phyloP scores from a whole-genome alignment of 2,113 vertebrate genomes.

The Gymnogyps californianus region DNA sequence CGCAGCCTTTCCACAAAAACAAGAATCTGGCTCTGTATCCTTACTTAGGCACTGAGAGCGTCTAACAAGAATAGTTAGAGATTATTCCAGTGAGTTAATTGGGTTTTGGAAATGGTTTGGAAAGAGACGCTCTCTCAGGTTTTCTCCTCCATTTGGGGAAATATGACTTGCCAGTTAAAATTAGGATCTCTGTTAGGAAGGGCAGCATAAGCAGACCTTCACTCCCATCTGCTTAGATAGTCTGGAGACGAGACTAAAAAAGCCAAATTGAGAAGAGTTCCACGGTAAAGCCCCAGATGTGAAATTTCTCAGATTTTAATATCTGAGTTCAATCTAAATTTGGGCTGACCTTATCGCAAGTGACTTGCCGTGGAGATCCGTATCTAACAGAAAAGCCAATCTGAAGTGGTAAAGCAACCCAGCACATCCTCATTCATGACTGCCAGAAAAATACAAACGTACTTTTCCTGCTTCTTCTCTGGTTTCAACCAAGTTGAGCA shows the following conservation, averaged over 20 bases:
- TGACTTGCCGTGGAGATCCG: neutral
- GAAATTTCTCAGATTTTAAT: neutral
- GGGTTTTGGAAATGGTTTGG: neutral
- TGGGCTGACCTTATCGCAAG: neutral
- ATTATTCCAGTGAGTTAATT: neutral
- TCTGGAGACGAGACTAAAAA: neutral
- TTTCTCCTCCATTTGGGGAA: neutral
- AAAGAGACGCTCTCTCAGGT: neutral
- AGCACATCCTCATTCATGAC: fast-evolving
- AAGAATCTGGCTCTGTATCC: neutral
- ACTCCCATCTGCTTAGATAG: neutral
- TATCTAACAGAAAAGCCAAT: neutral
- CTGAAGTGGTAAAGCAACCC: neutral
- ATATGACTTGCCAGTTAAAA: neutral
- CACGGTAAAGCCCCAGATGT: neutral
- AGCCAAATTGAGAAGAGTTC: neutral
- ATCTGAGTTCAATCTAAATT: neutral
- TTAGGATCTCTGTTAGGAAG: neutral
- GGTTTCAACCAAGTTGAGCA: neutral
- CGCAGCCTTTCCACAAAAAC: neutral
- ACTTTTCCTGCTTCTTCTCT: neutral
- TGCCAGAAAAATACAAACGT: neutral
- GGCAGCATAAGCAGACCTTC: neutral
- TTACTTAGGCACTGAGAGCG: neutral
- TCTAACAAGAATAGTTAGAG: neutral